These are phyloP conservation scores for Latrodectus hesperus DNA, from an alignment of 2,888 invertebrate species.

Conservation along the genomic window DNA sequence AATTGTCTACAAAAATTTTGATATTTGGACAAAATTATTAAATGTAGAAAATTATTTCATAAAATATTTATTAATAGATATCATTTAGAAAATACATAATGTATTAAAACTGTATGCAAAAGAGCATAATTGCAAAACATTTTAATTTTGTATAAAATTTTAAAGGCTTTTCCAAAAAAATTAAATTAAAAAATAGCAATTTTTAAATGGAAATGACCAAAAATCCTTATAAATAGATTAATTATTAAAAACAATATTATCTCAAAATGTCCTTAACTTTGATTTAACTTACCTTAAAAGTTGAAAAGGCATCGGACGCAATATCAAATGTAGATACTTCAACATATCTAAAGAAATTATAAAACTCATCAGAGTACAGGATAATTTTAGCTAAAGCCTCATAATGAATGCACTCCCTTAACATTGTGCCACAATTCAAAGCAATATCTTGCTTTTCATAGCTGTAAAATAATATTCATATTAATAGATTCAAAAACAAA, in stretches of 20 bases:
- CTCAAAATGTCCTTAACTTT: neutral
- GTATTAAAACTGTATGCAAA: neutral
- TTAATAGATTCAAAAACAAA: neutral
- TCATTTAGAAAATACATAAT: too few species aligned
- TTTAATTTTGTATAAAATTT: too few species aligned
- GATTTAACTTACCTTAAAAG: conserved; percentile 91
- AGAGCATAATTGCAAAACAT: neutral
- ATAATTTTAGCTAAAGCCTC: conserved; percentile 99
- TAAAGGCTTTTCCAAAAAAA: too few species aligned
- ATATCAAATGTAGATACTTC: conserved; percentile 99
- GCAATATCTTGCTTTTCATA: conserved; percentile 99
- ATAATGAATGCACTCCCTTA: conserved; percentile 97
- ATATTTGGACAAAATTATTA: too few species aligned
- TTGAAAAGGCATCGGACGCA: conserved; percentile 99
- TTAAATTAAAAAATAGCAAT: too few species aligned
- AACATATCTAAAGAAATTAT: conserved; percentile 99
- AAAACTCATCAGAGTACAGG: conserved; percentile 98
- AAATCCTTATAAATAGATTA: too few species aligned
- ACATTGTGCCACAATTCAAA: conserved; percentile 98
- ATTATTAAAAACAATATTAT: too few species aligned
- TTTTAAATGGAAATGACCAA: too few species aligned
- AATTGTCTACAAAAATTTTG: too few species aligned
- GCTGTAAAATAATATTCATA: conserved; percentile 76
- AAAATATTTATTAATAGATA: too few species aligned
- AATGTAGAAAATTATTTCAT: too few species aligned